These are phyloP conservation scores for Orthonychiurus folsomi DNA, from an alignment of 2,888 invertebrate species.

Conservation along the genomic window DNA sequence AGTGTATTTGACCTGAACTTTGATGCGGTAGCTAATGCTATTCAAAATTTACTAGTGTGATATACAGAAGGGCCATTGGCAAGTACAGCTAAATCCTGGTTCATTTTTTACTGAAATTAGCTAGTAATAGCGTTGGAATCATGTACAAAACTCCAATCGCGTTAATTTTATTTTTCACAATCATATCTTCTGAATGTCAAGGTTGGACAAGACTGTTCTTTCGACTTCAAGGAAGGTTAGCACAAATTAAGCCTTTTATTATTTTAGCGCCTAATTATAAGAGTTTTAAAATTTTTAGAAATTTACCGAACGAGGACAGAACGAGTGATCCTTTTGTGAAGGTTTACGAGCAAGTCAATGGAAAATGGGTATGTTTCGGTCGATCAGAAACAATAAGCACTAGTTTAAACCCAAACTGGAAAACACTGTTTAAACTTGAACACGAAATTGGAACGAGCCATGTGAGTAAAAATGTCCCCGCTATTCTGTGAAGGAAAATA, in stretches of 20 bases:
- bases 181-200: background rate
- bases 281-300: background rate
- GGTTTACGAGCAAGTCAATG: background rate
- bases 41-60: too few relatives aligned
- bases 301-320: background rate
- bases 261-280: background rate
- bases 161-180: background rate
- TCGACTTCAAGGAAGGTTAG: background rate
- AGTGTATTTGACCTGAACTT: too few relatives aligned
- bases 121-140: too few relatives aligned
- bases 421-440: background rate
- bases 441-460: background rate
- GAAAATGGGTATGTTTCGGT: background rate
- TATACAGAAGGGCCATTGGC: too few relatives aligned
- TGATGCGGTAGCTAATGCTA: too few relatives aligned
- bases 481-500: background rate
- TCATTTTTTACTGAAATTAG: too few relatives aligned
- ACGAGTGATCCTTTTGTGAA: background rate
- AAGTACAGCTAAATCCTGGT: too few relatives aligned
- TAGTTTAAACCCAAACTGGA: background rate
- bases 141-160: too few relatives aligned
- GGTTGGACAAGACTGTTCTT: background rate
- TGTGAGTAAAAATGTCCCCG: too few relatives aligned
- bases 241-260: background rate
- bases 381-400: background rate